Conservation (phyloP, 1,140 invertebrate genomes). For the Drosophila subobscura region DNA sequence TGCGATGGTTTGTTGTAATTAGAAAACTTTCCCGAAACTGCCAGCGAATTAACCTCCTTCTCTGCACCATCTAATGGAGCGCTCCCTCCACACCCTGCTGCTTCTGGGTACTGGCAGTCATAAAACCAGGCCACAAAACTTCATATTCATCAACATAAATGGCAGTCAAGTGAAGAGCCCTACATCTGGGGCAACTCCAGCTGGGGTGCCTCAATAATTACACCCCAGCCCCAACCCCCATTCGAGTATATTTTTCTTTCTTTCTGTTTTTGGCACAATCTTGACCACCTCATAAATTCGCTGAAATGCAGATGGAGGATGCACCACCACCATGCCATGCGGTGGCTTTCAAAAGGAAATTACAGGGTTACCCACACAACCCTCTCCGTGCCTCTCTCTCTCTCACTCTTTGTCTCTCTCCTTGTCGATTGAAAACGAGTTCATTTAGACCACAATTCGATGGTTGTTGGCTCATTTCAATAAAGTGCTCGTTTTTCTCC, state of each 20-base stretch:
- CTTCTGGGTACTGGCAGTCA: conserved; percentile 3
- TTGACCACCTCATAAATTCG: conserved; percentile 74
- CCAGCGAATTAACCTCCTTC: too few species aligned
- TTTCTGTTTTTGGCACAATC: conserved; percentile 69
- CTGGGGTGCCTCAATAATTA: conserved; percentile 56
- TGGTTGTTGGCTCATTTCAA: conserved; percentile 64
- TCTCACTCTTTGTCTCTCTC: neutral
- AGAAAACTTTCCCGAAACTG: conserved; percentile 56
- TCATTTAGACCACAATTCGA: conserved; percentile 71
- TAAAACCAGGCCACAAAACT: conserved; percentile 59
- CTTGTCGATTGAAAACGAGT: conserved; percentile 59
- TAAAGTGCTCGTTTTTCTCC: conserved; percentile 59
- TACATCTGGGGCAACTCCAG: neutral
- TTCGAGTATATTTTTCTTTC: conserved; percentile 4
- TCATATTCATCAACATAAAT: conserved; percentile 73
- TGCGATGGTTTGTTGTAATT: conserved; percentile 50
- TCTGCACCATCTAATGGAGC: neutral
- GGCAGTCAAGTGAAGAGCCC: conserved; percentile 48
- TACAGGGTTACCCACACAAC: conserved; percentile 34
- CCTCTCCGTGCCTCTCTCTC: too few species aligned
- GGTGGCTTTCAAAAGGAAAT: conserved; percentile 64
- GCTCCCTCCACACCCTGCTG: too few species aligned
- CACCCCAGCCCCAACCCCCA: conserved; percentile 26
- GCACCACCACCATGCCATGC: conserved; percentile 7
- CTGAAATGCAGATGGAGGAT: conserved; percentile 15